Evolutionary conservation across 1,140 invertebrate species (phyloP).

Genomic region (Cyrtorhinus lividipennis): DNA sequence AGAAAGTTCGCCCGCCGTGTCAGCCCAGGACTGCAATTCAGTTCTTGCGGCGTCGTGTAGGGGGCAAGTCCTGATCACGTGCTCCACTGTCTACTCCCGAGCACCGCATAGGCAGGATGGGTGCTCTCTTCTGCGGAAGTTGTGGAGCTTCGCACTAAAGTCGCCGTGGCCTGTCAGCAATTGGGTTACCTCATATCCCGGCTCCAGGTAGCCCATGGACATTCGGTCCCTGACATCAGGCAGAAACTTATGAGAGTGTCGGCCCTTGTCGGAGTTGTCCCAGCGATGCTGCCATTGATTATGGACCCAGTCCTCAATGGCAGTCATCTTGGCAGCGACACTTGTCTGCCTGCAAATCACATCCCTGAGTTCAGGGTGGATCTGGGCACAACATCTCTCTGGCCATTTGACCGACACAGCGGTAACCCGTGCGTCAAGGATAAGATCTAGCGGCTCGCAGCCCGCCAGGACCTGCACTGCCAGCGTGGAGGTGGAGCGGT

Average conservation of each 20-base stretch:
- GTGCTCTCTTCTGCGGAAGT: not conserved
- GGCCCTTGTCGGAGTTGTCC: not conserved
- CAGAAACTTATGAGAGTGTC: not conserved
- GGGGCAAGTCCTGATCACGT: not conserved
- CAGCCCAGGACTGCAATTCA: too few relatives aligned
- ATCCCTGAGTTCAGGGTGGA: not conserved
- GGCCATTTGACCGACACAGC: not conserved
- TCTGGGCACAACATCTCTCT: not conserved
- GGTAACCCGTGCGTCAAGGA: not conserved
- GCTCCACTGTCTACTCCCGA: not conserved
- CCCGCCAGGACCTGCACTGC: not conserved
- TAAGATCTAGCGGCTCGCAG: not conserved
- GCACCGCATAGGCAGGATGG: not conserved
- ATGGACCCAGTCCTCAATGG: not conserved
- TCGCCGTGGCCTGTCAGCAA: constrained; percentile 1
- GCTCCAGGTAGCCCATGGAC: not conserved
- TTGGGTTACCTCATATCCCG: not conserved
- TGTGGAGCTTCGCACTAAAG: not conserved
- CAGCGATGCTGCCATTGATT: not conserved
- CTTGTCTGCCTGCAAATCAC: not conserved
- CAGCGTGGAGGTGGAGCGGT: not conserved
- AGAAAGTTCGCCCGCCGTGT: too few relatives aligned
- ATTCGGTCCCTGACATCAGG: not conserved
- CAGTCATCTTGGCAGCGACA: not conserved
- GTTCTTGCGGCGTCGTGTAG: too few relatives aligned